A percentile compares a stretch with the other conserved stretches of the same genome.
These are phyloP conservation scores for Enteromius treurensis DNA, from an alignment of 2,797 vertebrate genomes.

Conservation along the genomic window DNA sequence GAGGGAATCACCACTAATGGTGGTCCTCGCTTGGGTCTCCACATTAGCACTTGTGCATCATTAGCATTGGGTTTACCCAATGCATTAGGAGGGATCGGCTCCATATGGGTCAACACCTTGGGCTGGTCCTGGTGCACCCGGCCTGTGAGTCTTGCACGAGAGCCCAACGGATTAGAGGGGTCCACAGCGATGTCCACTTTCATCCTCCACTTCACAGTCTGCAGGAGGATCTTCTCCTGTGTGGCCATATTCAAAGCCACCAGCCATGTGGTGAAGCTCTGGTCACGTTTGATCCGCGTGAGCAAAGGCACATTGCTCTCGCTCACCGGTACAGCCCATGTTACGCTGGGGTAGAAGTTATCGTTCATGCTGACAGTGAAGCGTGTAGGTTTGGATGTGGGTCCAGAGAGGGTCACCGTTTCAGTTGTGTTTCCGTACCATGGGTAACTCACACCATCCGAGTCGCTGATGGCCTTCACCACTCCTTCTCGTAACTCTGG, in stretches of 20 bases:
- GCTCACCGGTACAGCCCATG: constrained; percentile 96
- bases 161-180: constrained; percentile 88
- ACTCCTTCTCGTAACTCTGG: constrained; percentile 92
- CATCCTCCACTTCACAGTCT: constrained; percentile 99
- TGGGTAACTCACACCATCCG: constrained; percentile 96
- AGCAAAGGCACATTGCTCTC: constrained; percentile 93
- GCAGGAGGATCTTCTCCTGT: constrained; percentile 92
- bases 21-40: constrained; percentile 92
- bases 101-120: constrained; percentile 92
- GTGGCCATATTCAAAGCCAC: constrained; percentile 93
- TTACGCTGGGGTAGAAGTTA: constrained; percentile 98
- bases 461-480: constrained; percentile 97
- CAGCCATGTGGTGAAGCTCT: constrained; percentile 98
- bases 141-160: constrained; percentile 89
- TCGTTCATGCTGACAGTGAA: constrained; percentile 98
- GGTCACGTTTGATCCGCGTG: constrained; percentile 95
- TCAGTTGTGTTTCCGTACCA: constrained; percentile 99
- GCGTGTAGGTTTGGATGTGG: constrained; percentile 92
- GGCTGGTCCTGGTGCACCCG: constrained; percentile 95
- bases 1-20: constrained; percentile 94
- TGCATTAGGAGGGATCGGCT: constrained; percentile 91
- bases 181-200: constrained; percentile 93
- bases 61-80: constrained; percentile 97
- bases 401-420: constrained; percentile 92
- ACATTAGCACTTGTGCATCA: constrained; percentile 98